Percentiles rank a stretch among this genome's conserved stretches.
Evolutionary conservation across 2,113 vertebrate species (phyloP).

Genomic region (Stigmatopora argus): DNA sequence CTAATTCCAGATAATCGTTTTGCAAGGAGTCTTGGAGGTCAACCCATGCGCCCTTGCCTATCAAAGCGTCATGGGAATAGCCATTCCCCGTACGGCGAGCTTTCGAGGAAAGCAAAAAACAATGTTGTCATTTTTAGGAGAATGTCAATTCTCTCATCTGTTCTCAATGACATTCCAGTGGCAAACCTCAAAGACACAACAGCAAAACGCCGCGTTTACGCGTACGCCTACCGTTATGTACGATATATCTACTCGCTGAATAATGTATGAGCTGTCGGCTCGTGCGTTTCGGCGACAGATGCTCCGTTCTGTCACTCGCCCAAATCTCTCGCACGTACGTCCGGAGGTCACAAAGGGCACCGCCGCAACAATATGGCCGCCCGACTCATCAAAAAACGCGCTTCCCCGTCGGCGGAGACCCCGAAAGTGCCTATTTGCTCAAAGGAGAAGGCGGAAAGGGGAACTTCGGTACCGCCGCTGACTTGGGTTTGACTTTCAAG

Average conservation of each 20-base stretch:
- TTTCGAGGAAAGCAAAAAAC: no score
- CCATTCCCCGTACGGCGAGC: no score
- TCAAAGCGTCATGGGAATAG: not conserved
- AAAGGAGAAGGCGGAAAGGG: conserved; percentile 21
- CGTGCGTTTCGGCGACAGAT: conserved; percentile 56
- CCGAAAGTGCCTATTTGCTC: conserved; percentile 30
- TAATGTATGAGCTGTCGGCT: conserved; percentile 61
- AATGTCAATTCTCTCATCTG: conserved; percentile 6
- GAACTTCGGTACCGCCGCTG: conserved; percentile 9
- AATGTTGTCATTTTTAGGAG: not conserved
- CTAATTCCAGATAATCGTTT: conserved; percentile 46
- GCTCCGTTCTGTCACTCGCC: conserved; percentile 62
- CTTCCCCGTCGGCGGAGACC: conserved; percentile 7
- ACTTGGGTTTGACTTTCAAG: conserved; percentile 37
- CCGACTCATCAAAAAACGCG: conserved; percentile 8
- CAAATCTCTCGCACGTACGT: conserved; percentile 26
- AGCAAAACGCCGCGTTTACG: conserved; percentile 8
- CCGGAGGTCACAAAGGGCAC: conserved; percentile 55
- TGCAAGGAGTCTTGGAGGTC: conserved; percentile 42
- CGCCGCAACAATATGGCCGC: conserved; percentile 10
- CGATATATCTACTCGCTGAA: conserved; percentile 50
- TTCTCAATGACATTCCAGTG: conserved; percentile 32
- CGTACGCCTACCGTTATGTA: conserved; percentile 22
- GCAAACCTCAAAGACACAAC: conserved; percentile 14
- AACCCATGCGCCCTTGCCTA: conserved; percentile 24